Evolutionary conservation across 1,140 invertebrate genomes (phyloP).

Genomic region (Drosophila athabasca): DNA sequence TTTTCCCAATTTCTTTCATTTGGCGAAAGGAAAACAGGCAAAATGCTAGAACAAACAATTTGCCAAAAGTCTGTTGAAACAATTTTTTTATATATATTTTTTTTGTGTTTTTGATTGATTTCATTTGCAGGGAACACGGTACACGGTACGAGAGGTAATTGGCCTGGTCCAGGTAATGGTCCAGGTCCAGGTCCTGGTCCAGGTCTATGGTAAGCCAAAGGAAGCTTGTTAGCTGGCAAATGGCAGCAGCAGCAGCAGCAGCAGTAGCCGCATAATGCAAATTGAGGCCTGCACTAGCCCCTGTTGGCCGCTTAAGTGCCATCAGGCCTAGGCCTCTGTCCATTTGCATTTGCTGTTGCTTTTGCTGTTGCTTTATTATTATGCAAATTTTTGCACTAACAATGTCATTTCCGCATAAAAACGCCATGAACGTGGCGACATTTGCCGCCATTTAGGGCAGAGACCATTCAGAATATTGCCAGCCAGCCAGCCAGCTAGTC

Average conservation of each 20-base stretch:
- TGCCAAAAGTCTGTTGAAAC: constrained; percentile 28
- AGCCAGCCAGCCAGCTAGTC: constrained; percentile 21
- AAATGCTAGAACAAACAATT: constrained; percentile 41
- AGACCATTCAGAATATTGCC: constrained; percentile 52
- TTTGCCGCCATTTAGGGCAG: constrained; percentile 74
- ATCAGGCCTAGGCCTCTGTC: constrained; percentile 1
- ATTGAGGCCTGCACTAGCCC: constrained; percentile 27
- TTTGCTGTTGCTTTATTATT: constrained; percentile 67
- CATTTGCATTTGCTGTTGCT: constrained; percentile 20
- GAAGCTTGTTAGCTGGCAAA: constrained; percentile 41
- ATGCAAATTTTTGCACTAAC: constrained; percentile 77
- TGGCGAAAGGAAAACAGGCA: constrained; percentile 47
- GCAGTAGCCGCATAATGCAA: constrained; percentile 53
- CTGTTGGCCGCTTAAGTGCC: constrained; percentile 19
- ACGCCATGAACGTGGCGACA: constrained; percentile 57
- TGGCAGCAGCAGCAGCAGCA: neutral
- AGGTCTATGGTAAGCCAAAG: neutral
- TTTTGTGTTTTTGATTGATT: constrained; percentile 53
- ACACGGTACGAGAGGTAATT: constrained; percentile 50
- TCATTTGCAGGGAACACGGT: constrained; percentile 18
- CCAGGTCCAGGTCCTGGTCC: constrained; percentile 26
- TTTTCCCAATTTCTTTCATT: constrained; percentile 30
- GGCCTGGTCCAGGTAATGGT: constrained; percentile 49
- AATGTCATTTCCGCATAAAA: constrained; percentile 79
- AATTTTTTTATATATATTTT: constrained; percentile 23